Conservation (phyloP, 2,113 vertebrate species). For the Podiceps cristatus region DNA sequence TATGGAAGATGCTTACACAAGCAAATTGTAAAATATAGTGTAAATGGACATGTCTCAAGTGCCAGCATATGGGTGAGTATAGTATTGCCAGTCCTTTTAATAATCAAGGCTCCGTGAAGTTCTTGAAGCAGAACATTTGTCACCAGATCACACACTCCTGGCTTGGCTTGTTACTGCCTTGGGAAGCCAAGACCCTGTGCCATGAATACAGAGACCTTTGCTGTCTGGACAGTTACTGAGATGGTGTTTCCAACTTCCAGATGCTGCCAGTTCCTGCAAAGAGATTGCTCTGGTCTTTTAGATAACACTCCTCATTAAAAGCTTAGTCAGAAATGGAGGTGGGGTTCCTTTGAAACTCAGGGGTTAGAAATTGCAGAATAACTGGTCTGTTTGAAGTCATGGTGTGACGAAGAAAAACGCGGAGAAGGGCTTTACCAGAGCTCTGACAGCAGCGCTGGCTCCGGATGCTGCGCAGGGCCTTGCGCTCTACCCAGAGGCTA, state of each 20-base stretch:
- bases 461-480: accelerated
- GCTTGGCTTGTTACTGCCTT: background rate
- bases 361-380: background rate
- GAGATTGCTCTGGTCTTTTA: background rate
- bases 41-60: background rate
- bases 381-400: background rate
- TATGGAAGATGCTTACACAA: background rate
- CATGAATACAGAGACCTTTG: background rate
- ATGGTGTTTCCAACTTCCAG: background rate
- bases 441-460: background rate
- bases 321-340: background rate
- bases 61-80: background rate
- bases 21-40: background rate
- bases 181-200: background rate
- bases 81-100: background rate
- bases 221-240: background rate
- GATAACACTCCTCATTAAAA: background rate
- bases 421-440: background rate
- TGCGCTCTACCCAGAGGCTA: background rate
- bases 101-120: background rate
- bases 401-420: accelerated
- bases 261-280: background rate
- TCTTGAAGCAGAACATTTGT: background rate
- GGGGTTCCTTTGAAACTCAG: background rate
- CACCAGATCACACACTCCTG: background rate